Conservation (phyloP, 2,888 invertebrate species). For the Mythimna impura region DNA sequence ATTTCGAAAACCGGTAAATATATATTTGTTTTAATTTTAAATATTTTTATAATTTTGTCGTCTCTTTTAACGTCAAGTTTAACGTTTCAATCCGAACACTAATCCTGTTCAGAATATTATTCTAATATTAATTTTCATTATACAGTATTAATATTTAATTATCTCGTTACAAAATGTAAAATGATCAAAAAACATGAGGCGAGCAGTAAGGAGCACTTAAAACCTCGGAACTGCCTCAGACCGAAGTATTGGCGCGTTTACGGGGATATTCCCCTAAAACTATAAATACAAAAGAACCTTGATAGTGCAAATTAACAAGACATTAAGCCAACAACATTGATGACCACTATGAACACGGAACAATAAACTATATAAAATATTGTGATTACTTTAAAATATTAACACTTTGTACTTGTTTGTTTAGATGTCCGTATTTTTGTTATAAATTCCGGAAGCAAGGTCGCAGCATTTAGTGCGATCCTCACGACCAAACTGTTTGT, state of each 20-base stretch:
- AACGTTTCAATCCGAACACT: constrained; percentile 6
- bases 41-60: background rate
- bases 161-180: constrained; percentile 42
- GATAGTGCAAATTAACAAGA: constrained; percentile 1
- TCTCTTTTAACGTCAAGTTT: background rate
- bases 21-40: background rate
- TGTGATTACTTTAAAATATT: background rate
- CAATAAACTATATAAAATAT: background rate
- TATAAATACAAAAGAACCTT: constrained; percentile 31
- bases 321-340: background rate
- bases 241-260: constrained; percentile 21
- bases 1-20: constrained; percentile 11
- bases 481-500: background rate
- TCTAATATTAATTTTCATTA: background rate
- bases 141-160: background rate
- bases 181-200: constrained; percentile 57
- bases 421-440: background rate
- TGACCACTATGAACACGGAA: background rate
- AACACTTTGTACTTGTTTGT: background rate
- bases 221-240: background rate
- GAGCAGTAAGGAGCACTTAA: constrained; percentile 48
- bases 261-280: constrained; percentile 20
- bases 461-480: background rate
- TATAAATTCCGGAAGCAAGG: background rate
- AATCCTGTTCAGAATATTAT: constrained; percentile 5